Percentiles rank a stretch among this genome's conserved stretches.
Evolutionary conservation across 2,888 invertebrate genomes (phyloP).

Genomic region (Salticus scenicus): DNA sequence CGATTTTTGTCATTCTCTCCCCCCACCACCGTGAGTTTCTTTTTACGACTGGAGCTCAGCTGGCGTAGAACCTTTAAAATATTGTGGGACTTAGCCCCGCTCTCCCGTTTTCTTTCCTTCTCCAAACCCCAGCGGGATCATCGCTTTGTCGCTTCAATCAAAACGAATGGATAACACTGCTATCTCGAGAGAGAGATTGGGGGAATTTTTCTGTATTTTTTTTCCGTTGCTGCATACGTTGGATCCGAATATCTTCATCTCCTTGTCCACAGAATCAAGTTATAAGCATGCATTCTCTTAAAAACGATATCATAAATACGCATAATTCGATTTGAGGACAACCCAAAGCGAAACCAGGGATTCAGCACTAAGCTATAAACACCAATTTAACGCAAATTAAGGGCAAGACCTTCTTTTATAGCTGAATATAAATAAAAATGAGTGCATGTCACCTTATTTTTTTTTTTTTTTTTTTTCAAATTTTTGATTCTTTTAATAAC

Average conservation of each 20-base stretch:
- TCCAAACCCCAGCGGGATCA: constrained; percentile 55
- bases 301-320: constrained; percentile 15
- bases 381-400: constrained; percentile 2
- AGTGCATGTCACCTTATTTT: too few relatives aligned
- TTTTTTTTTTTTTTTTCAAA: too few relatives aligned
- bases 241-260: constrained; percentile 12
- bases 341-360: not conserved
- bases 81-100: constrained; percentile 64
- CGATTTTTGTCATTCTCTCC: constrained; percentile 64
- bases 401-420: not conserved
- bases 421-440: not conserved
- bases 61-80: constrained; percentile 64
- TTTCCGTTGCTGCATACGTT: not conserved
- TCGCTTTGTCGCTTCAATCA: constrained; percentile 66
- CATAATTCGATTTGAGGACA: constrained; percentile 1
- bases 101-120: not conserved
- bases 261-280: constrained; percentile 7
- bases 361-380: not conserved
- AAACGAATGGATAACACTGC: constrained; percentile 64
- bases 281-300: not conserved
- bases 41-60: constrained; percentile 68
- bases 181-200: constrained; percentile 55
- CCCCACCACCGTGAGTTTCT: constrained; percentile 37
- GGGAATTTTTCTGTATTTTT: constrained; percentile 9
- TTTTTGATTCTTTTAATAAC: too few relatives aligned